These are phyloP conservation scores for Cryptoblepharus egeriae DNA, from an alignment of 2,797 vertebrate genomes.

Conservation along the genomic window DNA sequence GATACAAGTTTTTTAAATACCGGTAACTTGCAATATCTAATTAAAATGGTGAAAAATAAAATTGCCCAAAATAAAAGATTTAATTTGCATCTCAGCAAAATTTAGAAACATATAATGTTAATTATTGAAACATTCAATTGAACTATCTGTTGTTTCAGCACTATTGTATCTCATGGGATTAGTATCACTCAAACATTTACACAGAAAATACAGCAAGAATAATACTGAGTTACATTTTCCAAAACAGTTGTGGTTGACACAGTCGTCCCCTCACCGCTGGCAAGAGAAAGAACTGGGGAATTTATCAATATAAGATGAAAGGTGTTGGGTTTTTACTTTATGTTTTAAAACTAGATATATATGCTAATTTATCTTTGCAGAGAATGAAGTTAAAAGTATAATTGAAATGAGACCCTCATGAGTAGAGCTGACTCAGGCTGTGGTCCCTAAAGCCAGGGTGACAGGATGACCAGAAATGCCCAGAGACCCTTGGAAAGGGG, in stretches of 20 bases:
- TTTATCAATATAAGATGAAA: not conserved
- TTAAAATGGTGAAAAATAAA: conserved; percentile 37
- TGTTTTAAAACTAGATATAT: not conserved
- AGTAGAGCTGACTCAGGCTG: too few species aligned
- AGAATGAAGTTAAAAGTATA: too few species aligned
- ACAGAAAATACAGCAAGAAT: conserved; percentile 13
- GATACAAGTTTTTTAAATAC: conserved; percentile 38
- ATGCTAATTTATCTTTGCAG: too few species aligned
- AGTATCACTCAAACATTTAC: conserved; percentile 1
- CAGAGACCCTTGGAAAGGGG: too few species aligned
- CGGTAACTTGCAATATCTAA: conserved; percentile 7
- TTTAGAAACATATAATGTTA: conserved; percentile 12
- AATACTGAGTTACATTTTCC: conserved; percentile 2
- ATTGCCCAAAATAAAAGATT: conserved; percentile 31
- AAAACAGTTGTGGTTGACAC: conserved; percentile 16
- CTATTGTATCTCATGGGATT: not conserved
- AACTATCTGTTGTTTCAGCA: conserved; percentile 21
- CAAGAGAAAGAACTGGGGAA: not conserved
- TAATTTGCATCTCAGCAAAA: conserved; percentile 28
- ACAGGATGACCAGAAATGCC: too few species aligned
- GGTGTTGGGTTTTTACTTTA: not conserved
- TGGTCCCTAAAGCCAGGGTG: too few species aligned
- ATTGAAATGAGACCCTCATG: too few species aligned
- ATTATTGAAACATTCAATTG: conserved; percentile 27
- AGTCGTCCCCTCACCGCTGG: not conserved